These are phyloP conservation scores for Philaethria dido DNA, from an alignment of 2,888 invertebrate genomes.

Conservation along the genomic window DNA sequence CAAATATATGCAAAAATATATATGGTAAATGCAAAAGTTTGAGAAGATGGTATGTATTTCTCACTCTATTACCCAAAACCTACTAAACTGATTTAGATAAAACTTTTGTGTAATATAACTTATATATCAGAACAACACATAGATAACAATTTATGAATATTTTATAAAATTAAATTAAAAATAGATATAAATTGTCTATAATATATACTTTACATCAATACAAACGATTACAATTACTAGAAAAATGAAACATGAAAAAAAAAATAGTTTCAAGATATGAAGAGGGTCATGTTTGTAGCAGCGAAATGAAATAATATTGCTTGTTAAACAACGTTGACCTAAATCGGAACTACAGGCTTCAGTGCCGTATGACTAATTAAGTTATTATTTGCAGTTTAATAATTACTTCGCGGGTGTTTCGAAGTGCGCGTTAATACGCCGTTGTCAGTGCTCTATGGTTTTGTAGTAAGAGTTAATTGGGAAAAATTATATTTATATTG, in stretches of 20 bases:
- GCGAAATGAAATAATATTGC: conserved; percentile 29
- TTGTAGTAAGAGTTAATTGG: too few relatives aligned
- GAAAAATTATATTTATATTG: too few relatives aligned
- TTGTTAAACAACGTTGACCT: conserved; percentile 31
- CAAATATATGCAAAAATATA: too few relatives aligned
- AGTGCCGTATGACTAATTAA: conserved; percentile 6
- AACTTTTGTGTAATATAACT: too few relatives aligned
- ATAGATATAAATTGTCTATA: too few relatives aligned
- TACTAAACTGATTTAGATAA: too few relatives aligned
- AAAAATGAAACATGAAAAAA: not conserved
- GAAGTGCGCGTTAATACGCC: not conserved
- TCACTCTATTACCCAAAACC: too few relatives aligned
- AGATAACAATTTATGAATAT: too few relatives aligned
- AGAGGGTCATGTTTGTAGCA: conserved; percentile 12
- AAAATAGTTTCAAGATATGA: not conserved
- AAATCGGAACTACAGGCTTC: conserved; percentile 18
- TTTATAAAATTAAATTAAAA: too few relatives aligned
- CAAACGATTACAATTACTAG: not conserved
- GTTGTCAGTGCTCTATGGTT: not conserved
- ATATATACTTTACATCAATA: not conserved
- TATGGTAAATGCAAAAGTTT: too few relatives aligned
- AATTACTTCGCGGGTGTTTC: conserved; percentile 2
- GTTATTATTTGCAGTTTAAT: conserved; percentile 17
- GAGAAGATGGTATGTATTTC: too few relatives aligned
- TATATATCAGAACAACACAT: too few relatives aligned